Conservation (phyloP, 2,113 vertebrate species). For the Archilochus colubris region DNA sequence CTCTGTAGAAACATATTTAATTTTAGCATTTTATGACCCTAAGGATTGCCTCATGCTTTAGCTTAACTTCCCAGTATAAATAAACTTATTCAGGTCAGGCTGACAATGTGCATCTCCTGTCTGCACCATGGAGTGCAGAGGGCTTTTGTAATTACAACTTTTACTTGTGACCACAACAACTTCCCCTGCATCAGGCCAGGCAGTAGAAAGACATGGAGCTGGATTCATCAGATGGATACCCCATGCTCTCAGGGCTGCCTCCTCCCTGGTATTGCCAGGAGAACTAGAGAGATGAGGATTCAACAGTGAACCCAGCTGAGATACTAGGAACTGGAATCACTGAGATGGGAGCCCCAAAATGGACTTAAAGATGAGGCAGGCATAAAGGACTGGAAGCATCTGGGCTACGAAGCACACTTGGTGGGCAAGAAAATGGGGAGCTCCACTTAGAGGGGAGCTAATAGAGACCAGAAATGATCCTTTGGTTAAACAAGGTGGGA, state of each 20-base stretch:
- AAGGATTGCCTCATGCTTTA: background rate
- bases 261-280: background rate
- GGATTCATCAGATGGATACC: background rate
- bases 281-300: background rate
- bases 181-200: background rate
- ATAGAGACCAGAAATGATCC: background rate
- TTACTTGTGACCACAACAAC: background rate
- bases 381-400: background rate
- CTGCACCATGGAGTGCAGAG: background rate
- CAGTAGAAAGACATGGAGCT: background rate
- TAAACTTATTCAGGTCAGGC: background rate
- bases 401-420: background rate
- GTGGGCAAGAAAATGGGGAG: background rate
- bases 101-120: background rate
- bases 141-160: background rate
- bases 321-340: background rate
- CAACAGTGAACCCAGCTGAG: background rate
- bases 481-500: background rate
- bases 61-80: background rate
- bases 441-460: background rate
- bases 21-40: conserved; percentile 21
- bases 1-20: conserved; percentile 23
- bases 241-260: fast-evolving
- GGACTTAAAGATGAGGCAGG: background rate
- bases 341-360: background rate